Percentiles rank a stretch among this genome's conserved stretches.
These are phyloP conservation scores for Clostera curtula DNA, from an alignment of 2,888 invertebrate species.

Conservation along the genomic window DNA sequence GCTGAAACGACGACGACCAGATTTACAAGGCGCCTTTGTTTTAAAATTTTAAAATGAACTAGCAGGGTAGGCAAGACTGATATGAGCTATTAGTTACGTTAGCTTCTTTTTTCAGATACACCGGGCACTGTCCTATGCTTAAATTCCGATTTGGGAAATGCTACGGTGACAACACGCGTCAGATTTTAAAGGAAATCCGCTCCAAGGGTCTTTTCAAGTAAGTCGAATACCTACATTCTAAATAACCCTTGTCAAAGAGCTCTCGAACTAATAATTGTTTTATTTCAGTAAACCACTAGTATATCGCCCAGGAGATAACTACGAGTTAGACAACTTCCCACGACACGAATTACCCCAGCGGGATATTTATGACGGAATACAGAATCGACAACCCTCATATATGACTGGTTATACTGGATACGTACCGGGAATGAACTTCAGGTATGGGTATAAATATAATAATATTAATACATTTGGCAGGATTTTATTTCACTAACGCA, in stretches of 20 bases:
- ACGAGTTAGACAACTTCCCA: constrained; percentile 52
- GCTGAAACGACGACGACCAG: too few species aligned
- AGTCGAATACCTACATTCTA: constrained; percentile 15
- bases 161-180: constrained; percentile 81
- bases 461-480: too few species aligned
- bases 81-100: too few species aligned
- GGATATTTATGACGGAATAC: constrained; percentile 62
- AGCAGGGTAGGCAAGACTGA: too few species aligned
- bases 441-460: too few species aligned
- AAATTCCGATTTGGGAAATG: constrained; percentile 82
- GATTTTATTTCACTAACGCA: not conserved
- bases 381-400: constrained; percentile 63
- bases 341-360: constrained; percentile 39
- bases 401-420: constrained; percentile 84
- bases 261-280: not conserved
- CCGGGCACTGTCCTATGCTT: constrained; percentile 82
- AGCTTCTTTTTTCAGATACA: constrained; percentile 80
- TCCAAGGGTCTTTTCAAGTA: constrained; percentile 67
- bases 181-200: constrained; percentile 77
- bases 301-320: constrained; percentile 71
- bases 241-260: too few species aligned
- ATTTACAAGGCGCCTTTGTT: too few species aligned
- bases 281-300: constrained; percentile 66
- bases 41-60: too few species aligned
- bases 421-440: constrained; percentile 80